Percentiles rank a stretch among this genome's conserved stretches.
Conservation (phyloP, 2,113 vertebrate species). For the Mormoops blainvillei region DNA sequence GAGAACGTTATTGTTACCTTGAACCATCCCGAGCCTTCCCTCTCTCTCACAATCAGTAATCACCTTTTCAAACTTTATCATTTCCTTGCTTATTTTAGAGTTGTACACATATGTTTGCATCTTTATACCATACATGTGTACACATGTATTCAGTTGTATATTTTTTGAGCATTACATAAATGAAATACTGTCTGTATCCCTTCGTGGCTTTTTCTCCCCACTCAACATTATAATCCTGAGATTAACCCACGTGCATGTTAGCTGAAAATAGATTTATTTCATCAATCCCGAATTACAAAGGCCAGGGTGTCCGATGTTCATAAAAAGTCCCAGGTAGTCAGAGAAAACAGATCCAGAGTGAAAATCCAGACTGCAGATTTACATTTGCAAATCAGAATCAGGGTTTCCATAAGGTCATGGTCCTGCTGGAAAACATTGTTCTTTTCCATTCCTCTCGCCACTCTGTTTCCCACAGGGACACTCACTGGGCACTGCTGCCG, state of each 20-base stretch:
- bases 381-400: constrained; percentile 36
- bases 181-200: background rate
- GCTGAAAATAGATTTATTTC: background rate
- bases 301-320: background rate
- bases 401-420: constrained; percentile 56
- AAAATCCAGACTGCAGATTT: too few relatives aligned
- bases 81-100: background rate
- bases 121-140: background rate
- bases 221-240: background rate
- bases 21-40: background rate
- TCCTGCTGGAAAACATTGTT: constrained; percentile 57
- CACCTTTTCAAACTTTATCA: background rate
- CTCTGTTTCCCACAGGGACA: constrained; percentile 41
- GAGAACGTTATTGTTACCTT: background rate
- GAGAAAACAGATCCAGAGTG: constrained; percentile 54
- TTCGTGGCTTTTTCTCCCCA: background rate
- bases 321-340: constrained; percentile 29
- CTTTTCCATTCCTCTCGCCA: constrained; percentile 59
- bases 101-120: background rate
- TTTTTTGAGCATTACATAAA: background rate
- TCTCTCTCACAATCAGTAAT: background rate
- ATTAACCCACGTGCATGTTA: background rate
- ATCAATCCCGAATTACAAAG: background rate
- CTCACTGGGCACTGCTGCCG: background rate
- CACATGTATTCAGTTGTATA: background rate